Evolutionary conservation across 2,113 vertebrate species (phyloP).

Genomic region (Syrrhaptes paradoxus): DNA sequence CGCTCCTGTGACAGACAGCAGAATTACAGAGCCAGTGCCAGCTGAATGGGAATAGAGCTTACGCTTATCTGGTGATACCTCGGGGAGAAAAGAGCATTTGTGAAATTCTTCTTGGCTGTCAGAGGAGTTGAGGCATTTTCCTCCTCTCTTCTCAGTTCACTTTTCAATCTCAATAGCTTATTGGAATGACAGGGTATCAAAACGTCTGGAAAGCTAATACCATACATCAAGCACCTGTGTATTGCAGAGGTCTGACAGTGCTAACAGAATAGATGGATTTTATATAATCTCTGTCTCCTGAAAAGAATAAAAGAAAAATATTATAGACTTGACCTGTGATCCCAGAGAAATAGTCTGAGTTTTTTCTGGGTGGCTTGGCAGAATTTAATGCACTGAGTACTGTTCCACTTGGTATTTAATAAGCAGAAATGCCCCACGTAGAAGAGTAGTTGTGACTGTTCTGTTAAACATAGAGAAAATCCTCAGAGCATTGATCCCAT

Average conservation of each 20-base stretch:
- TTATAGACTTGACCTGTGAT: constrained; percentile 43
- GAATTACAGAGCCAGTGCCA: background rate
- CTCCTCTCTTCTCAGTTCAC: constrained; percentile 20
- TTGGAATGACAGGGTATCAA: constrained; percentile 53
- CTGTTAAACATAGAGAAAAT: background rate
- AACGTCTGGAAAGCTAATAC: constrained; percentile 8
- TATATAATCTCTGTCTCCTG: constrained; percentile 50
- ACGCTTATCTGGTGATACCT: constrained; percentile 1
- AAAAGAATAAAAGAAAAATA: constrained; percentile 54
- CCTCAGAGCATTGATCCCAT: background rate
- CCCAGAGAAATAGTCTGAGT: constrained; percentile 17
- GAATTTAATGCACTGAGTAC: background rate
- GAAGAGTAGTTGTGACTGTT: background rate
- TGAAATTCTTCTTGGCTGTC: constrained; percentile 43
- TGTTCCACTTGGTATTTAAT: background rate
- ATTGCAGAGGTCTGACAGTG: constrained; percentile 23
- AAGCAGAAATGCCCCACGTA: background rate
- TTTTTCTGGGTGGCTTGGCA: background rate
- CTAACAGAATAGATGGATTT: constrained; percentile 37
- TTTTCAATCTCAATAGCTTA: constrained; percentile 57
- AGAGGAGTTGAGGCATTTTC: background rate
- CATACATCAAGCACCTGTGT: constrained; percentile 32
- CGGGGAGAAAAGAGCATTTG: background rate
- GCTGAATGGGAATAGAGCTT: background rate
- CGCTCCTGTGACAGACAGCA: constrained; percentile 9